phyloP scores from a whole-genome alignment of 2,113 vertebrate species.

The Fukomys damarensis region DNA sequence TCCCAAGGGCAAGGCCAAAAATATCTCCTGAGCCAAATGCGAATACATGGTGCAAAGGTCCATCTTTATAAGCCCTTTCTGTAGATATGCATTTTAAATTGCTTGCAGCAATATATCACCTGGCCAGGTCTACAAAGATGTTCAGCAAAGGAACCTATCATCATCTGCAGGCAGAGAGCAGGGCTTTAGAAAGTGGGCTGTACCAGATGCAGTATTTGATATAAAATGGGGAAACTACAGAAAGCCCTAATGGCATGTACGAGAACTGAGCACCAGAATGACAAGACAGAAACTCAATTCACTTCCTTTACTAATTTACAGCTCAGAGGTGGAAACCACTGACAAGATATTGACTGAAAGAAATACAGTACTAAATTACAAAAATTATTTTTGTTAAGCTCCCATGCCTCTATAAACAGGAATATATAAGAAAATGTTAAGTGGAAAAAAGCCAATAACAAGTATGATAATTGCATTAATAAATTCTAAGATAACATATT shows the following conservation, averaged over 20 bases:
- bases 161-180: not conserved
- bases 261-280: not conserved
- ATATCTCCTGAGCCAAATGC: conserved; percentile 28
- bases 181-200: not conserved
- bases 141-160: not conserved
- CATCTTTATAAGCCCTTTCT: conserved; percentile 31
- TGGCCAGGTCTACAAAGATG: not conserved
- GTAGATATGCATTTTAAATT: conserved; percentile 19
- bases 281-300: conserved; percentile 59
- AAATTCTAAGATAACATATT: conserved; percentile 38
- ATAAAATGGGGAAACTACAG: conserved; percentile 22
- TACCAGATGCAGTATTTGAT: not conserved
- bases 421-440: not conserved
- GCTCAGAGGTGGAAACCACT: not conserved
- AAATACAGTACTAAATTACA: not conserved
- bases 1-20: conserved; percentile 71
- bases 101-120: not conserved
- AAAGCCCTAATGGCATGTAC: not conserved
- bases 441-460: conserved; percentile 26
- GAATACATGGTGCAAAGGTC: conserved; percentile 8
- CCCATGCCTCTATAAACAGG: not conserved
- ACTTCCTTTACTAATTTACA: conserved; percentile 30
- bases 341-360: conserved; percentile 50
- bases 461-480: conserved; percentile 6
- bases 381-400: conserved; percentile 2